Percentiles rank a stretch among this genome's conserved stretches.
Conservation (phyloP, 2,113 vertebrate species). For the Atlantisia rogersi region DNA sequence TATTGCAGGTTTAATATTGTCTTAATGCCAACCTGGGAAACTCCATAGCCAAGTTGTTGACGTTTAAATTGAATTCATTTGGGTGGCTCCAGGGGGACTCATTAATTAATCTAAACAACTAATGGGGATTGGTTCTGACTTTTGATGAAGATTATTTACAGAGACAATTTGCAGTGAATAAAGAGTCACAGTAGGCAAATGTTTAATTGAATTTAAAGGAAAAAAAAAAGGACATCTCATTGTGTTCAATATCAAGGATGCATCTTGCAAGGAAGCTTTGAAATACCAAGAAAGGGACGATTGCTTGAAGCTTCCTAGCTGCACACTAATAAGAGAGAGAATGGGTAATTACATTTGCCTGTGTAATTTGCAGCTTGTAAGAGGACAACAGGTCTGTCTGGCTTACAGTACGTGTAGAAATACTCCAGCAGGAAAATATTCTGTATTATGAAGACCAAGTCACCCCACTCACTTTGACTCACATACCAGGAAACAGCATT, state of each 20-base stretch:
- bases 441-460: not conserved
- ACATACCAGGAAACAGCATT: not conserved
- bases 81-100: constrained; percentile 82
- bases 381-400: constrained; percentile 71
- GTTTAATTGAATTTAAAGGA: constrained; percentile 81
- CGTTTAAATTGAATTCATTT: constrained; percentile 84
- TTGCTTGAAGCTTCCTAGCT: constrained; percentile 64
- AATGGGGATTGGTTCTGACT: constrained; percentile 86
- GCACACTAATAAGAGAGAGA: constrained; percentile 69
- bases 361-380: constrained; percentile 64
- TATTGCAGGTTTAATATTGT: constrained; percentile 85
- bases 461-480: not conserved
- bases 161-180: constrained; percentile 84
- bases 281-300: constrained; percentile 71
- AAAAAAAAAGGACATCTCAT: constrained; percentile 73
- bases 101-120: constrained; percentile 88
- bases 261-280: constrained; percentile 69
- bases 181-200: constrained; percentile 85
- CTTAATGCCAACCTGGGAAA: constrained; percentile 84
- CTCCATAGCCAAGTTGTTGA: constrained; percentile 81
- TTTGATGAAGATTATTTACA: constrained; percentile 87
- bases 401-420: not conserved
- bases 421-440: not conserved
- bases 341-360: constrained; percentile 74
- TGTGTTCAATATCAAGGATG: constrained; percentile 77